Evolutionary conservation across 2,113 vertebrate genomes (phyloP).

Genomic region (Amazona vittata): DNA sequence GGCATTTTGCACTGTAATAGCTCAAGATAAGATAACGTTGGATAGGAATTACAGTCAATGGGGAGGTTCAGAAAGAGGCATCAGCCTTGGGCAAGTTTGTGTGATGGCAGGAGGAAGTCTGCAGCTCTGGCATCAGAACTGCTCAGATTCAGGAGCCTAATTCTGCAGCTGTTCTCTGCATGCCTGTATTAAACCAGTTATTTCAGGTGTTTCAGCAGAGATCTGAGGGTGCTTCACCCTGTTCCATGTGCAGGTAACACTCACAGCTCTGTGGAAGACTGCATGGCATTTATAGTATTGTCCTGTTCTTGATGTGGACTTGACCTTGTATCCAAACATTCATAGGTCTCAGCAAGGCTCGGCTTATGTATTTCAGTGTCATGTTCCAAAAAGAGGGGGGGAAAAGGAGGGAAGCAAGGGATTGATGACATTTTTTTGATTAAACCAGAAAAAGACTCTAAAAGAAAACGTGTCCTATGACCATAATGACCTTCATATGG

Average conservation of each 20-base stretch:
- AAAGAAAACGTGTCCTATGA: not conserved
- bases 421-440: not conserved
- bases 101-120: not conserved
- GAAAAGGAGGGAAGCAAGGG: not conserved
- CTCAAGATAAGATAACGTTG: not conserved
- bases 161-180: not conserved
- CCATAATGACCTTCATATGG: not conserved
- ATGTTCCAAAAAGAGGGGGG: accelerated
- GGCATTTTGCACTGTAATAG: not conserved
- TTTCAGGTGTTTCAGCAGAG: not conserved
- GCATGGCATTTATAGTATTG: not conserved
- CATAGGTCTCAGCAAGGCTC: not conserved
- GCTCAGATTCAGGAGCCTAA: not conserved
- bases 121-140: not conserved
- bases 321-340: accelerated
- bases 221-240: not conserved
- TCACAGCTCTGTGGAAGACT: not conserved
- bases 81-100: not conserved
- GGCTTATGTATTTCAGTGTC: not conserved
- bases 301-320: not conserved
- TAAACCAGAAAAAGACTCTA: not conserved
- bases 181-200: not conserved
- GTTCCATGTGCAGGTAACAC: not conserved
- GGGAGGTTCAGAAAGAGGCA: not conserved
- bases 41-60: not conserved